These are phyloP conservation scores for Nixonia krombeini DNA, from an alignment of 1,140 invertebrate species.

Conservation along the genomic window DNA sequence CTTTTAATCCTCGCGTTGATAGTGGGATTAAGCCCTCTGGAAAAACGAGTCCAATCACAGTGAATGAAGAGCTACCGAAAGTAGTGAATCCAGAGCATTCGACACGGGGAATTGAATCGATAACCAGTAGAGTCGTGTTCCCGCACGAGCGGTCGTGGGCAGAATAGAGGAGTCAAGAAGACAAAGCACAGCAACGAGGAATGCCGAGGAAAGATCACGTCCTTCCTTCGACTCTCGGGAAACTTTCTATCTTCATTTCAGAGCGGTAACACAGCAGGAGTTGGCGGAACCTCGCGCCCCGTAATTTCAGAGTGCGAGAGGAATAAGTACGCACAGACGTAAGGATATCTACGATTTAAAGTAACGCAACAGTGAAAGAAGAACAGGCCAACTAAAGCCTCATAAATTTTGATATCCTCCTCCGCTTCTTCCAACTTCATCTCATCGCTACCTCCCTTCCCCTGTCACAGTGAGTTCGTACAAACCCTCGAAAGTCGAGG, in stretches of 20 bases:
- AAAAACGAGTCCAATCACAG: no score
- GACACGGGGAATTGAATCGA: no score
- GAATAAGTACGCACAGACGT: background rate
- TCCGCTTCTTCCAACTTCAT: constrained; percentile 3
- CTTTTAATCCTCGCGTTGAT: no score
- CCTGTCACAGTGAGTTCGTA: constrained; percentile 3
- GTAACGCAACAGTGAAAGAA: constrained; percentile 44
- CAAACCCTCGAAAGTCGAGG: background rate
- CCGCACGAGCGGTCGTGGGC: background rate
- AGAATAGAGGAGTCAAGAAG: background rate
- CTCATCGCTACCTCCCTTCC: constrained; percentile 10
- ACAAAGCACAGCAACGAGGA: background rate
- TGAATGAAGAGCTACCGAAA: no score
- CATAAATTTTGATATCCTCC: constrained; percentile 65
- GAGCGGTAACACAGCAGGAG: background rate
- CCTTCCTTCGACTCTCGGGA: no score
- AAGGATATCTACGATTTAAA: constrained; percentile 15
- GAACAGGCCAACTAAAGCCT: constrained; percentile 69
- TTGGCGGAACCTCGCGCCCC: background rate
- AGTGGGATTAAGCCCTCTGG: no score
- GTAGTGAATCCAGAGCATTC: no score
- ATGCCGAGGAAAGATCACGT: no score
- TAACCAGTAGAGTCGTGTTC: background rate
- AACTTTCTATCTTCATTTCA: background rate
- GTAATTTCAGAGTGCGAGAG: background rate